Evolutionary conservation across 1,140 invertebrate species (phyloP).

Genomic region (Macrobrachium nipponense): DNA sequence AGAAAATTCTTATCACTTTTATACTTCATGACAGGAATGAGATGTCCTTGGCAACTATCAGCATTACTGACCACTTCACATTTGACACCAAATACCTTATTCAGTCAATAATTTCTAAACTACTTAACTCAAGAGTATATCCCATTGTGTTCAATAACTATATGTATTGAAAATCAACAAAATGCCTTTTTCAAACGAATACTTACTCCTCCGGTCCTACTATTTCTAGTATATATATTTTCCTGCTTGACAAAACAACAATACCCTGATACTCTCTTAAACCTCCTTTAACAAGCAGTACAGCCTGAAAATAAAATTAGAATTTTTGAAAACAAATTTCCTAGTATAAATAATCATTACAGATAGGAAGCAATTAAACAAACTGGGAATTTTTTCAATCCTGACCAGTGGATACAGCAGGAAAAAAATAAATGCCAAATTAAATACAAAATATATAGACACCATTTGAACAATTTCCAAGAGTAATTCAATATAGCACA

Average conservation of each 20-base stretch:
- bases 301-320: background rate
- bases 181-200: background rate
- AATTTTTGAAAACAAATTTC: background rate
- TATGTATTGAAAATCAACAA: background rate
- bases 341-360: background rate
- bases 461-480: no score
- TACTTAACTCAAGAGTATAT: no score
- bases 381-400: no score
- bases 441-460: no score
- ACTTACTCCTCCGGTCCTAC: constrained; percentile 29
- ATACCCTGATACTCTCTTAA: constrained; percentile 28
- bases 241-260: constrained; percentile 11
- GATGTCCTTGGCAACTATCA: background rate
- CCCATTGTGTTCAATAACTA: no score
- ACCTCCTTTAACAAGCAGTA: constrained; percentile 27
- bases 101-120: no score
- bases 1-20: background rate
- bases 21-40: background rate
- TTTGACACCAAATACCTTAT: no score
- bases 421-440: no score
- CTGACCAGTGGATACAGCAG: background rate
- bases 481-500: no score
- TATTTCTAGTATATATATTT: constrained; percentile 30
- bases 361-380: background rate
- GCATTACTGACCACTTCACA: no score